Evolutionary conservation across 2,113 vertebrate genomes (phyloP).

Genomic region (Polyodon spathula): DNA sequence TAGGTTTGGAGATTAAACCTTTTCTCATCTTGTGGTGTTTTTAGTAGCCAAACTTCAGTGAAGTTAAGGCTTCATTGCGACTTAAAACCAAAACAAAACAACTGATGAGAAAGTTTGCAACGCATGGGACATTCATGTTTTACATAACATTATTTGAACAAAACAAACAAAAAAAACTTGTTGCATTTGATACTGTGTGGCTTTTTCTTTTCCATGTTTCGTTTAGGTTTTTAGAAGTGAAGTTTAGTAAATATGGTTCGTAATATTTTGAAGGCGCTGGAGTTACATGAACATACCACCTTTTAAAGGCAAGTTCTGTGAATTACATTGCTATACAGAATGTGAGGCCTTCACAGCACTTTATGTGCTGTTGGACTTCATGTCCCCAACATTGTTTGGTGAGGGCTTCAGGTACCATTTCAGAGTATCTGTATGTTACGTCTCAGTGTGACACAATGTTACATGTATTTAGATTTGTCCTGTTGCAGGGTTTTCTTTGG

Average conservation of each 20-base stretch:
- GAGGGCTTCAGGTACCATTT: constrained; percentile 77
- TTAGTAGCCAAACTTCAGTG: constrained; percentile 77
- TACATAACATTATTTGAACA: constrained; percentile 64
- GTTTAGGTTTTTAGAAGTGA: constrained; percentile 98
- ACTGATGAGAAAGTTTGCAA: constrained; percentile 43
- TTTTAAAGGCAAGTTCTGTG: constrained; percentile 95
- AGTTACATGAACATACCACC: constrained; percentile 93
- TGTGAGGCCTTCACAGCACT: constrained; percentile 90
- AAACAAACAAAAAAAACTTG: constrained; percentile 72
- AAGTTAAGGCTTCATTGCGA: constrained; percentile 77
- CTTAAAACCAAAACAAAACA: constrained; percentile 70
- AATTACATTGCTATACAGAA: constrained; percentile 73
- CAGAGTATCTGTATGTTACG: constrained; percentile 60
- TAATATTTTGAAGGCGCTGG: constrained; percentile 98
- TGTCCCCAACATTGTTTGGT: constrained; percentile 97
- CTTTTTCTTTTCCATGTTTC: constrained; percentile 86
- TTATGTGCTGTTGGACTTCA: constrained; percentile 93
- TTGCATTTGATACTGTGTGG: constrained; percentile 92
- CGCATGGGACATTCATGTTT: constrained; percentile 80
- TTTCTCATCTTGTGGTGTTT: constrained; percentile 87
- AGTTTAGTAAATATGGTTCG: constrained; percentile 97
- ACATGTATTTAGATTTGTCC: constrained; percentile 78
- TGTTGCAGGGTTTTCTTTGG: constrained; percentile 75
- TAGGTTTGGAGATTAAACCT: constrained; percentile 98
- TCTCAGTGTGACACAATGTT: constrained; percentile 69